These are phyloP conservation scores for Odontomyia ornata DNA, from an alignment of 2,888 invertebrate species.

Conservation along the genomic window DNA sequence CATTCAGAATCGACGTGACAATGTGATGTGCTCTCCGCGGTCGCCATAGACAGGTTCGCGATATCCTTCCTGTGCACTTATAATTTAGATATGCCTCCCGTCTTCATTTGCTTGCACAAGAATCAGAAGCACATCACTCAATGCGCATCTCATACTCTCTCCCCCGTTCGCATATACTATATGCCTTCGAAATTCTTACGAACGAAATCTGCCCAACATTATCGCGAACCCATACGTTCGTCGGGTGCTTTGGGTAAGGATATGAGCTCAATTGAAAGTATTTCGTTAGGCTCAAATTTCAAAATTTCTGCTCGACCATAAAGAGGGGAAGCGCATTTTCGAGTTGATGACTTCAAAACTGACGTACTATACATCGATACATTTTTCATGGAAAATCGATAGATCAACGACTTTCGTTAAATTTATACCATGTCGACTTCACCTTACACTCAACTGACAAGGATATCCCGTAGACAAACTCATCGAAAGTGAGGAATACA, in stretches of 20 bases:
- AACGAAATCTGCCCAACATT: background rate
- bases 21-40: background rate
- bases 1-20: constrained; percentile 1
- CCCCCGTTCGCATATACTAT: background rate
- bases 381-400: constrained; percentile 49
- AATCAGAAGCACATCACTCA: background rate
- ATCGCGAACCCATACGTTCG: background rate
- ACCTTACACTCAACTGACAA: background rate
- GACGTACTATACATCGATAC: constrained; percentile 17
- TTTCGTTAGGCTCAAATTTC: background rate
- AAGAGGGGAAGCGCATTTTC: constrained; percentile 1
- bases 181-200: background rate
- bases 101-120: background rate
- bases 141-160: background rate
- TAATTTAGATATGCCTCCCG: constrained; percentile 14
- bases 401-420: constrained; percentile 53
- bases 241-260: background rate
- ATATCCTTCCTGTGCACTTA: constrained; percentile 31
- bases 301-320: background rate
- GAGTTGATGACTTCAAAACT: background rate
- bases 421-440: constrained; percentile 2
- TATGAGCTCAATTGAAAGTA: background rate
- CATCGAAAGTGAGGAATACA: constrained; percentile 7
- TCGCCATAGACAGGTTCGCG: constrained; percentile 13
- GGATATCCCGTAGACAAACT: constrained; percentile 14